Conservation (phyloP, 2,888 invertebrate genomes). For the Leptopilina myrica region DNA sequence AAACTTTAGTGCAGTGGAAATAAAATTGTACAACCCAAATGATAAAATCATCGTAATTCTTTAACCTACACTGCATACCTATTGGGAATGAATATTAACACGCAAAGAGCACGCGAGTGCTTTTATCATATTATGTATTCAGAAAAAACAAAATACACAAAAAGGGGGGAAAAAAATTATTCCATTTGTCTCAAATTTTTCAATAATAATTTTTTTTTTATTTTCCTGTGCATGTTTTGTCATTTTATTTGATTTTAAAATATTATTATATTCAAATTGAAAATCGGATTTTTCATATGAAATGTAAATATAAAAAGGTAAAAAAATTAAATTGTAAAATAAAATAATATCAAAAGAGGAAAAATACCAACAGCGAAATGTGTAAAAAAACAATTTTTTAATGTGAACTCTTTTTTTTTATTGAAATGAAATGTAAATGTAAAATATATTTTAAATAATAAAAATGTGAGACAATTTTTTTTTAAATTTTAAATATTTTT, state of each 20-base stretch:
- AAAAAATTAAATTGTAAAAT: too few species aligned
- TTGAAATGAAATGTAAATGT: too few species aligned
- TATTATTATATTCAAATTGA: too few species aligned
- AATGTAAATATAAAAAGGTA: too few species aligned
- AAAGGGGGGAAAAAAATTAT: not conserved
- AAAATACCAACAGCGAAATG: not conserved
- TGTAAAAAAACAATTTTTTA: not conserved
- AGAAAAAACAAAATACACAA: not conserved
- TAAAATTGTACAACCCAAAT: not conserved
- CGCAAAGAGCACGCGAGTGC: slow-evolving; percentile 13
- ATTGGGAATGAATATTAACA: slow-evolving; percentile 11
- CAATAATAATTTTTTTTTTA: not conserved
- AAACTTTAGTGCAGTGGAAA: not conserved
- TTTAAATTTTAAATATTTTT: too few species aligned
- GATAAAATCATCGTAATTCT: slow-evolving; percentile 26
- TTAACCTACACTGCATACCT: slow-evolving; percentile 10
- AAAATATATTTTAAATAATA: too few species aligned
- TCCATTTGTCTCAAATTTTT: not conserved
- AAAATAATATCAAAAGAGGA: too few species aligned
- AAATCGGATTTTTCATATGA: too few species aligned
- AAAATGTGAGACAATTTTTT: too few species aligned
- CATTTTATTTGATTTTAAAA: too few species aligned
- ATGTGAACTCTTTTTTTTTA: not conserved
- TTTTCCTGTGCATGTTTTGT: too few species aligned
- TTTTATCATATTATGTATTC: not conserved